phyloP scores from a whole-genome alignment of 2,797 vertebrate genomes.

The Epinephelus awoara region DNA sequence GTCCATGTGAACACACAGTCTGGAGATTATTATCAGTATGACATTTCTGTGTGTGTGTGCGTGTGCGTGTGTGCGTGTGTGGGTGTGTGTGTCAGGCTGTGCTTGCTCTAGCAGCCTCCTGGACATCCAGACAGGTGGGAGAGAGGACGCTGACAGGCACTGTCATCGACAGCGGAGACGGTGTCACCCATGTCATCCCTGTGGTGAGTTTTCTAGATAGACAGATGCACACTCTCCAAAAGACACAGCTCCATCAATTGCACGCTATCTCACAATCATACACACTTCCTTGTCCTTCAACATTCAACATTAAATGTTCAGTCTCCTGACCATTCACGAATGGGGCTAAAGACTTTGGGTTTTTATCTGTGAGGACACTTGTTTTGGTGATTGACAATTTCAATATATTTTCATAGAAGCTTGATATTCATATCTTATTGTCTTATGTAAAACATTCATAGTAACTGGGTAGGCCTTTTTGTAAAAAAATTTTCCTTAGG shows the following conservation, averaged over 20 bases:
- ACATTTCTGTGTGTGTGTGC: conserved; percentile 77
- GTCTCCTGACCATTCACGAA: neutral
- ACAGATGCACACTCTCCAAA: neutral
- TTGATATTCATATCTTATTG: neutral
- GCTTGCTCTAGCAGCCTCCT: conserved; percentile 96
- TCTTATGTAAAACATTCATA: neutral
- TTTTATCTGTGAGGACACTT: neutral
- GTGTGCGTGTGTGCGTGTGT: conserved; percentile 39
- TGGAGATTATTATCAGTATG: neutral
- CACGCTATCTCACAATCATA: too few species aligned
- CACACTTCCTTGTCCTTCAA: neutral
- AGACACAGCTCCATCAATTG: neutral
- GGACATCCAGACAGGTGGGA: conserved; percentile 97
- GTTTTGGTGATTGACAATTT: too few species aligned
- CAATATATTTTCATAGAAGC: neutral
- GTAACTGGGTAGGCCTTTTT: neutral
- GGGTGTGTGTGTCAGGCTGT: conserved; percentile 84
- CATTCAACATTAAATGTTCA: too few species aligned
- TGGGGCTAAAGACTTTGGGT: too few species aligned
- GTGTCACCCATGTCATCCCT: conserved; percentile 97
- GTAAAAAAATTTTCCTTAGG: neutral
- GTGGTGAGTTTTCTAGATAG: conserved; percentile 88
- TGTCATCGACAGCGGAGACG: conserved; percentile 98
- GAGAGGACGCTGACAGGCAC: conserved; percentile 95
- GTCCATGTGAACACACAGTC: neutral